Evolutionary conservation across 2,113 vertebrate genomes (phyloP), one percentile per base, ranked within the genome.

Genomic region (Tyrannus savana): DNA sequence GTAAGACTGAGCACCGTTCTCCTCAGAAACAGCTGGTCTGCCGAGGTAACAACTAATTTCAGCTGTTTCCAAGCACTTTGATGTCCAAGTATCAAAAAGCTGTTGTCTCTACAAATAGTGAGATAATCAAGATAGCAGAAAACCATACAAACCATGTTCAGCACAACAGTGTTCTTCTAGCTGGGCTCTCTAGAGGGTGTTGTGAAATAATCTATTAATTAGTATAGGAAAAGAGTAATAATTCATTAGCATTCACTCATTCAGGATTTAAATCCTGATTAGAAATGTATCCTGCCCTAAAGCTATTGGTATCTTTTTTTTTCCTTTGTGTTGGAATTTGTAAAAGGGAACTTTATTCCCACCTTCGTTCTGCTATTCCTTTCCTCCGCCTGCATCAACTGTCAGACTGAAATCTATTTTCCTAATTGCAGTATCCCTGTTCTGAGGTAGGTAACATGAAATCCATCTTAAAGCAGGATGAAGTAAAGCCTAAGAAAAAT

Each of bases 231-330:
- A 93, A 72, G 60, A 81, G 60, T 71, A 88, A 93, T 95, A 71
- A 89, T 95, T 93, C 77, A 96, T 85, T 93, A 91, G 53, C 37
- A 79, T 85, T 88, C 75, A 87, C 71, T 93, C 81, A 94, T 77
- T 91, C 81, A 67, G 72, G 64, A 86, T 74, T 96, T 94, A 83
- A 77, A 90, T 75, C 73, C 52, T 84, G 75, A 77, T 77, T 91
- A 77, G 90, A 88, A 91, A 85, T 46, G 7, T 76, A 88, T 74
- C 79, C 84, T 90, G 42, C 89, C 91, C 87, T 88, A 80, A 60
- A 91, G 89, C 63, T 90, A 93, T 81, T 2, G 2, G 27, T 59
- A 59, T 15, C 9, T 71, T 77, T 82, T 87, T 75, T 79, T 87
- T 78, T 68, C 16, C 30, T 58, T 77, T 74, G 21, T 74, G 50